These are phyloP conservation scores for Morbakka virulenta DNA, from an alignment of 30 jellyfish, hydroid and myxozoan species.

Conservation along the genomic window DNA sequence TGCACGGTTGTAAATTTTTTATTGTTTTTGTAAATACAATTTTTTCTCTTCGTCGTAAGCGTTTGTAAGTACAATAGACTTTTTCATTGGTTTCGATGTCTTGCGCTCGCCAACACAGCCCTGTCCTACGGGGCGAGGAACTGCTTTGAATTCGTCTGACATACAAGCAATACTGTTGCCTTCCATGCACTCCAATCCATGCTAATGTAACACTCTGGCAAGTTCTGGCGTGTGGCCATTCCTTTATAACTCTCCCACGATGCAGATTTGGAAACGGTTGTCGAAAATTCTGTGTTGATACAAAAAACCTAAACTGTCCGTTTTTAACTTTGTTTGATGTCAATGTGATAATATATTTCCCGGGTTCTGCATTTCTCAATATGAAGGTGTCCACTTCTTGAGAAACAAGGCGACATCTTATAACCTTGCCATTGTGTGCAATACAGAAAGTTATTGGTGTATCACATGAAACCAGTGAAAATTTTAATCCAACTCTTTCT, in stretches of 20 bases:
- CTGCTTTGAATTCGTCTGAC: constrained; percentile 16
- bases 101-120: constrained; percentile 34
- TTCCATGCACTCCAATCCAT: constrained; percentile 50
- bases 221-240: constrained; percentile 60
- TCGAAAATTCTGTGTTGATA: constrained; percentile 15
- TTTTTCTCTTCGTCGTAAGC: constrained; percentile 29
- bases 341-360: constrained; percentile 23
- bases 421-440: constrained; percentile 3
- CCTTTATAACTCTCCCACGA: constrained; percentile 36
- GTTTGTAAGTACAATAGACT: constrained; percentile 30
- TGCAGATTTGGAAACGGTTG: constrained; percentile 53
- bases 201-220: constrained; percentile 54
- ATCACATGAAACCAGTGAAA: constrained; percentile 37
- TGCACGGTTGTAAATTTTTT: constrained; percentile 39
- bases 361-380: constrained; percentile 21
- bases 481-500: constrained; percentile 5
- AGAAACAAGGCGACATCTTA: not conserved
- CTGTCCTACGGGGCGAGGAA: not conserved
- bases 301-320: constrained; percentile 3
- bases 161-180: constrained; percentile 48
- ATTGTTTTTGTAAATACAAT: constrained; percentile 39
- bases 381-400: constrained; percentile 21
- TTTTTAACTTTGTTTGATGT: constrained; percentile 1
- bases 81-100: not conserved
- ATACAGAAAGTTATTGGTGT: constrained; percentile 29